Evolutionary conservation across 2,113 vertebrate species (phyloP), one percentile per base, ranked within the genome.

Genomic region (Pelobates fuscus): DNA sequence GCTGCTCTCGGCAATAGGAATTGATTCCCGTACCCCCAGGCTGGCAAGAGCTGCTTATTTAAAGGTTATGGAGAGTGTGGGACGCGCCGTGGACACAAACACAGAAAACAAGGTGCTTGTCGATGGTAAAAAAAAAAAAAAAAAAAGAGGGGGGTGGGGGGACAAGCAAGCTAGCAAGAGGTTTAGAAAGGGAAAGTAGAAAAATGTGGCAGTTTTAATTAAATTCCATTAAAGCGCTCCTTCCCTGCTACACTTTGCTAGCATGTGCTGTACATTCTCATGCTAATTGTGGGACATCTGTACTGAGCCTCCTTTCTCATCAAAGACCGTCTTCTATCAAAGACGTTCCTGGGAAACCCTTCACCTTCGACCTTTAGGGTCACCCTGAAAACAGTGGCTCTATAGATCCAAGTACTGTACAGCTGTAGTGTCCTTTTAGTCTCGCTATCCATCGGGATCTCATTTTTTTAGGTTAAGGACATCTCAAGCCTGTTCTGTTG

Each of bases 291-390:
- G 77, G 76, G 77, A 79, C 78, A 80, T 73, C 80, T 82, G 68
- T 76, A 81, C 77, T 83, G 80, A 78, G 73, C 71, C 25, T 65
- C 79, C 52, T 81, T 82, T 81, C 81, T 82, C 82, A 77, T 80
- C 78, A 57, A 65, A 64, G 78, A 76, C 32, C 71, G 70, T 62
- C 60, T 74, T 79, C 78, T 79, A 78, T 81, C 82, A 80, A 83
- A 82, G 82, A 44, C 67, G 1, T 81, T 81, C 82, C 82, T 85
- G 83, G 81, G 83, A 83, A 83, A 82, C 78, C 78, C 77, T 82
- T 82, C 78, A 70, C 80, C 82, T 77, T 78, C 77, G 81, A 78
- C 78, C 83, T 59, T 43, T 15, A 62, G 74, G 80, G 82, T 83
- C 83, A 77, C 69, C 0, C 25, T 70, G 8, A 17, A 41, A 70